Evolutionary conservation across 1,140 invertebrate species (phyloP).

Genomic region (Telenomus remus): DNA sequence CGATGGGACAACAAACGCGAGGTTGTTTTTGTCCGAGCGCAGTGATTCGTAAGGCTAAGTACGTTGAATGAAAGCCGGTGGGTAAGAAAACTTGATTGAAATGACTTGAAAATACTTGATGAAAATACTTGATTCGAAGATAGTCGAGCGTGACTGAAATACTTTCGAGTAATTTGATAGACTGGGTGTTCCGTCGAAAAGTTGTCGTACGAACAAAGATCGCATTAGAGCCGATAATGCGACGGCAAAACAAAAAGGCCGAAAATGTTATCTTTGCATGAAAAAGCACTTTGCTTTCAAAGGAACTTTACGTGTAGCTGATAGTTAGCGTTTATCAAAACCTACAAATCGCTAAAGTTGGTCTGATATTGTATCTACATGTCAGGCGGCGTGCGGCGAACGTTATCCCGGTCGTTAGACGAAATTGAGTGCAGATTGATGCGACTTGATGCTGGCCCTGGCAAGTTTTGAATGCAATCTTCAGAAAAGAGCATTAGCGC

Average conservation of each 20-base stretch:
- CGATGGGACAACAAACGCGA: too few relatives aligned
- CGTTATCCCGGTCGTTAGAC: conserved; percentile 16
- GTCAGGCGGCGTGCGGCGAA: background rate
- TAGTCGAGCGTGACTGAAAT: conserved; percentile 17
- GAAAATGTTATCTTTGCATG: too few relatives aligned
- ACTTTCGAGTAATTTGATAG: conserved; percentile 22
- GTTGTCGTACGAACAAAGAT: conserved; percentile 18
- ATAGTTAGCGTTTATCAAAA: too few relatives aligned
- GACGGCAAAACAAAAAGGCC: too few relatives aligned
- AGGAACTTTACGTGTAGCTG: too few relatives aligned
- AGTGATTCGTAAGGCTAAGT: too few relatives aligned
- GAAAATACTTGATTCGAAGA: background rate
- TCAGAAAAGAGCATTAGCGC: conserved; percentile 6
- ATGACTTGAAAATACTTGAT: conserved; percentile 5
- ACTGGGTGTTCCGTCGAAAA: conserved; percentile 11
- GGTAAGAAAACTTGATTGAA: conserved; percentile 14
- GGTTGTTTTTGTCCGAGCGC: too few relatives aligned
- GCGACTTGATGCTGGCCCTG: conserved; percentile 19
- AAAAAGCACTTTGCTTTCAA: too few relatives aligned
- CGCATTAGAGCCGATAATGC: conserved; percentile 19
- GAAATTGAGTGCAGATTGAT: conserved; percentile 20
- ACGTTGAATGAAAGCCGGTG: too few relatives aligned
- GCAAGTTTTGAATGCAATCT: conserved; percentile 25
- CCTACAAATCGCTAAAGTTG: too few relatives aligned
- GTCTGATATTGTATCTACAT: background rate